A percentile compares a stretch with the other conserved stretches of the same genome.
Evolutionary conservation across 30 jellyfish, hydroid and myxozoan species (phyloP).

Genomic region (Turritopsis dohrnii): DNA sequence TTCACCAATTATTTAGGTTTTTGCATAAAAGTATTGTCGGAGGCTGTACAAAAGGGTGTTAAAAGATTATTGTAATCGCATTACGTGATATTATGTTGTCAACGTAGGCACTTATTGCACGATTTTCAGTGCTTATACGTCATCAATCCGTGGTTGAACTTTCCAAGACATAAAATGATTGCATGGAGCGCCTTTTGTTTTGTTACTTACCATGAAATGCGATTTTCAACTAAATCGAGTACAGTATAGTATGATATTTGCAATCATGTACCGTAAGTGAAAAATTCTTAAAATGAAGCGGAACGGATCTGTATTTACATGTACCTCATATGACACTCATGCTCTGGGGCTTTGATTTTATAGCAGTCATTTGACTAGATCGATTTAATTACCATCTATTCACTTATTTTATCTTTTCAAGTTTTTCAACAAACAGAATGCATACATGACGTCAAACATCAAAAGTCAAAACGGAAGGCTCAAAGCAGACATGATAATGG

Average conservation of each 20-base stretch:
- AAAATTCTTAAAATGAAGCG: no score
- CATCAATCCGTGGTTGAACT: background rate
- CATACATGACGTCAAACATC: background rate
- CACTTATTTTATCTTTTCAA: background rate
- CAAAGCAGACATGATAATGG: background rate
- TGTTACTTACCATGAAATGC: no score
- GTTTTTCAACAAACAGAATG: background rate
- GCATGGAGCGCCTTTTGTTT: no score
- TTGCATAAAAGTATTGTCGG: background rate
- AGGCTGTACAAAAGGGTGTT: background rate
- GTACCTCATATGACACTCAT: no score
- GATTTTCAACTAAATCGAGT: no score
- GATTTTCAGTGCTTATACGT: background rate
- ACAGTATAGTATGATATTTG: no score
- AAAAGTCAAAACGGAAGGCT: background rate
- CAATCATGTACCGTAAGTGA: no score
- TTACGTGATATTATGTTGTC: background rate
- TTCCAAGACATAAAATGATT: background rate
- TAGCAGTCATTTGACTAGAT: no score
- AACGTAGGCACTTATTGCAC: background rate
- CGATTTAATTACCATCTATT: background rate
- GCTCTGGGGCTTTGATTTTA: no score
- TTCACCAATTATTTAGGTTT: background rate
- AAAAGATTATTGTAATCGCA: background rate
- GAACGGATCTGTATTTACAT: no score